Base-by-base conservation (phyloP, 2,113 vertebrate species). In the Nyctibius bracteatus region DNA sequence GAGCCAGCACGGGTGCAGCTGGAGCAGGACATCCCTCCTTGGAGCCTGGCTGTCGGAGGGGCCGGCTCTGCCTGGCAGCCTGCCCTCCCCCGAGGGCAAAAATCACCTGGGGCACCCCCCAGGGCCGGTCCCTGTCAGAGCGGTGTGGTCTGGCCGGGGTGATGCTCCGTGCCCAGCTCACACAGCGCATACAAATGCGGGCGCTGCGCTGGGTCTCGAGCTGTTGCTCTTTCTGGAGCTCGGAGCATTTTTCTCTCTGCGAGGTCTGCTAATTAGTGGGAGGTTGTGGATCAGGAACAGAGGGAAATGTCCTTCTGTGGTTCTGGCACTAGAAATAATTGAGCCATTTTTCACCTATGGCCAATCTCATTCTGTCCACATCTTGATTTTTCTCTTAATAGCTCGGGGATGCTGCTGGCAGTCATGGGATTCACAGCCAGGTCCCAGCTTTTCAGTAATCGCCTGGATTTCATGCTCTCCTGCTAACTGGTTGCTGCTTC, bases 271-370 rank as follows among this genome's bases (percentile, higher is more conserved):
- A 90, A 93, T 94, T 86, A 91, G 72, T 37, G 80, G 24, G 93
- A 94, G 90, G 86, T 72, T 86, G 92, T 93, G 96, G 88, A 95
- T 84, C 82, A 59, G 88, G 92, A 78, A n/a, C 65, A 67, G 93
- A 68, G 90, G 90, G 86, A 96, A 95, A 79, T 57, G 92, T 88
- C 96, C 92, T 93, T 88, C 88, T 86, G 59, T 81, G 95, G 75
- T 86, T 94, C 92, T 95, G 93, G 94, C 94, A 52, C 74, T 33
- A 51, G 85, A 67, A 93, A 92, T 96, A 97, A 94, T 95, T 94
- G 95, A 96, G 86, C 88, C 88, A 63, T 94, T 94, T 96, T 97
- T 94, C 94, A 96, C 96, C 94, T 94, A 59, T 74, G 92, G 92
- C 94, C 47, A 81, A 54, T 93, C 88, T 79, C 81, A 82, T 67